A percentile compares a stretch with the other conserved stretches of the same genome.
Evolutionary conservation across 2,113 vertebrate genomes (phyloP).

Genomic region (Aegotheles bennettii): DNA sequence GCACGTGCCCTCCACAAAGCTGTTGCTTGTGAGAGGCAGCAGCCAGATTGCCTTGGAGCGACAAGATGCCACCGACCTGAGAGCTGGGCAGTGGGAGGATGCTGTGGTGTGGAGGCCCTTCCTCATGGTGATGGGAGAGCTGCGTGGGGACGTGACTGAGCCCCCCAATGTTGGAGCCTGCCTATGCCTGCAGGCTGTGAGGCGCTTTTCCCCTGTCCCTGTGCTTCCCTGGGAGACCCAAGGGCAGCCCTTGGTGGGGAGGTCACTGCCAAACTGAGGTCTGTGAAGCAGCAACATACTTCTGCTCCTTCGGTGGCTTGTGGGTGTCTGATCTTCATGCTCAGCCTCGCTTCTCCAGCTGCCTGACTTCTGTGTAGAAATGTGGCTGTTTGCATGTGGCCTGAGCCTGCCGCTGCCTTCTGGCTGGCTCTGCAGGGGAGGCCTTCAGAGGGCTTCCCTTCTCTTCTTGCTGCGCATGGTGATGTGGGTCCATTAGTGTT

Average conservation of each 20-base stretch:
- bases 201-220: not conserved
- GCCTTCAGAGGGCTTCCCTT: not conserved
- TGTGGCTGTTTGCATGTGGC: not conserved
- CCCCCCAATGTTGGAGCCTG: accelerated
- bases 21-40: not conserved
- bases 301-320: not conserved
- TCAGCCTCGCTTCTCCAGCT: not conserved
- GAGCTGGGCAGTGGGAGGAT: not conserved
- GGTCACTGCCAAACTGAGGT: not conserved
- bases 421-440: not conserved
- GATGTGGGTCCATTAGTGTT: accelerated
- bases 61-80: too few species aligned
- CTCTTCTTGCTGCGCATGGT: accelerated
- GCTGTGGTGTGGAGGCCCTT: not conserved
- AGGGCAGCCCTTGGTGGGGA: not conserved
- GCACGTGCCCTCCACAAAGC: not conserved
- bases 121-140: not conserved
- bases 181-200: not conserved
- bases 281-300: not conserved
- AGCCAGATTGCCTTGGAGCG: not conserved
- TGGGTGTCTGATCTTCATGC: not conserved
- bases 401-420: not conserved
- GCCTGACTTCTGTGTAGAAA: not conserved
- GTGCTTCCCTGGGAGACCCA: not conserved
- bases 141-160: not conserved